phyloP scores from a whole-genome alignment of 1,140 invertebrate species.

The Contarinia nasturtii region DNA sequence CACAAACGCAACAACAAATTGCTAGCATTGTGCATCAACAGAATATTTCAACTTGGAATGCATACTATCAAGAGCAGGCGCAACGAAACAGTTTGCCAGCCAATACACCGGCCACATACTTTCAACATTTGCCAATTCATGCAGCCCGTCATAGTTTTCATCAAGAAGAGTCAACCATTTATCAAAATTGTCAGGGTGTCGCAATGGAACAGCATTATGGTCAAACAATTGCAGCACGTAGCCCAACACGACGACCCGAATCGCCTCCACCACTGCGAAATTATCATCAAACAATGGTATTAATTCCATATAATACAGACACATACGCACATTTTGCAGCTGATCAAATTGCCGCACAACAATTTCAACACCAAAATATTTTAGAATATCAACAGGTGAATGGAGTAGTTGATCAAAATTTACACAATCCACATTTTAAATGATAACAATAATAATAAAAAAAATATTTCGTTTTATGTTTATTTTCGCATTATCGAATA shows the following conservation, averaged over 20 bases:
- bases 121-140: slow-evolving; percentile 24
- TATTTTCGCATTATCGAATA: slow-evolving; percentile 1
- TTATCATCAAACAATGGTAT: slow-evolving; percentile 51
- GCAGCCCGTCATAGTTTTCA: slow-evolving; percentile 22
- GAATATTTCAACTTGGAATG: neutral
- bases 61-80: neutral
- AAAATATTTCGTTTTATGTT: slow-evolving; percentile 11
- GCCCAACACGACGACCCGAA: slow-evolving; percentile 31
- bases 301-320: slow-evolving; percentile 47
- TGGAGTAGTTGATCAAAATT: neutral
- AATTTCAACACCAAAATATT: slow-evolving; percentile 18
- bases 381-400: slow-evolving; percentile 24
- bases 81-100: neutral
- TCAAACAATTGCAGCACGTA: slow-evolving; percentile 12
- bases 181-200: slow-evolving; percentile 20
- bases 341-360: slow-evolving; percentile 17
- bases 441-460: slow-evolving; percentile 16
- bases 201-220: slow-evolving; percentile 19
- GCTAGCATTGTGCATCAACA: slow-evolving; percentile 9
- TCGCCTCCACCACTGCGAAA: slow-evolving; percentile 41
- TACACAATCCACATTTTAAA: slow-evolving; percentile 2
- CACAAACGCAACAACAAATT: slow-evolving; percentile 19
- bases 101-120: slow-evolving; percentile 22
- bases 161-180: slow-evolving; percentile 14
- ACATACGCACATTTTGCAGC: slow-evolving; percentile 21